These are phyloP conservation scores for Cosmopolites sordidus DNA, from an alignment of 2,888 invertebrate species.

Conservation along the genomic window DNA sequence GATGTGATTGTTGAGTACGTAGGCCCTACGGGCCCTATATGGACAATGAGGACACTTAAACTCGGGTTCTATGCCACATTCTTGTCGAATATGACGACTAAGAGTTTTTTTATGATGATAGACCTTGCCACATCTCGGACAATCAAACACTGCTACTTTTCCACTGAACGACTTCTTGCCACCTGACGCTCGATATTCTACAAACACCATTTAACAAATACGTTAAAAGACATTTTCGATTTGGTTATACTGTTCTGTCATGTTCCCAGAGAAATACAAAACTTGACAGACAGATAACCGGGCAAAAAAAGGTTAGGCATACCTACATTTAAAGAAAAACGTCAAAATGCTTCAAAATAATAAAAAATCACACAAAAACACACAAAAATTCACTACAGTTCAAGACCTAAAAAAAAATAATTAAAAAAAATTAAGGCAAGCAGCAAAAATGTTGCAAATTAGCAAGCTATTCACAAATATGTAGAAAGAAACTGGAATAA, in stretches of 20 bases:
- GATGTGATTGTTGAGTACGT: conserved; percentile 48
- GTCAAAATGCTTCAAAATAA: conserved; percentile 18
- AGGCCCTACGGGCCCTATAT: conserved; percentile 62
- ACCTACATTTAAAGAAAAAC: conserved; percentile 16
- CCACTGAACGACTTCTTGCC: not conserved
- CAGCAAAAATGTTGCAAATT: too few species aligned
- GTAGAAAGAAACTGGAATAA: too few species aligned
- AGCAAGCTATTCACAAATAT: too few species aligned
- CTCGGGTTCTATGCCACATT: conserved; percentile 59
- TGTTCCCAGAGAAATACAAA: too few species aligned
- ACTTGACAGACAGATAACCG: conserved; percentile 1
- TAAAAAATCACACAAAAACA: conserved; percentile 9
- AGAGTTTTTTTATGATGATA: conserved; percentile 53
- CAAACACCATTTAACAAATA: too few species aligned
- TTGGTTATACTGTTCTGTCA: too few species aligned
- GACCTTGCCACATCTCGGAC: conserved; percentile 49
- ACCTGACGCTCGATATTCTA: too few species aligned
- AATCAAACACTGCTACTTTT: conserved; percentile 35
- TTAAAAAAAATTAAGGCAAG: too few species aligned
- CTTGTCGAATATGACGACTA: conserved; percentile 50
- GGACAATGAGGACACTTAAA: conserved; percentile 72
- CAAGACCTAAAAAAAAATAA: conserved; percentile 14
- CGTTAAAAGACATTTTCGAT: too few species aligned
- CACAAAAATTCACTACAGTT: conserved; percentile 11
- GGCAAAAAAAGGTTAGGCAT: conserved; percentile 6